Evolutionary conservation across 2,888 invertebrate genomes (phyloP), one percentile per base, ranked within the genome.

Genomic region (Erebia epiphron): DNA sequence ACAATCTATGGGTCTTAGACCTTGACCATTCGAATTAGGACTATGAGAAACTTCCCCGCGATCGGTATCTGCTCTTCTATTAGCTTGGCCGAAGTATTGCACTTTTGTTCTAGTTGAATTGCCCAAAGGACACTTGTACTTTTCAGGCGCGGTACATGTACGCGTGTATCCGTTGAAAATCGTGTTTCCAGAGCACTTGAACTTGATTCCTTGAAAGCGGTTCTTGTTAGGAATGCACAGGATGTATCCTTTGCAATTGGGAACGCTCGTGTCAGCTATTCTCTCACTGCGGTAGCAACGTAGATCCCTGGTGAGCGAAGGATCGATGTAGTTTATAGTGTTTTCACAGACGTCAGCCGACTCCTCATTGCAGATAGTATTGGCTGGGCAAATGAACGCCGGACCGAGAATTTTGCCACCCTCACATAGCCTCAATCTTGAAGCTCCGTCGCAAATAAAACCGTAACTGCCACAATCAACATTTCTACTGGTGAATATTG

Each of bases 221-320:
- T 86, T 87, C 73, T 87, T 90, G 75, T 90, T 92, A 0, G 90
- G 86, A 26, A 93, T 89, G 75, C 93, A 93, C 0, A 93, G 80
- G 56, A 93, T 92, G 76, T 93, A 93, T 9, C 92, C 92, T 79
- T 93, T 93, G 78, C 93, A 93, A 4, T 84, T 87, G 0, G 90
- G 86, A 0, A 92, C 89, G 68, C 79, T 89, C 0, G 91, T 87
- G 70, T 93, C 93, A 0, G 89, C 90, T 10, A 93, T 84, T 72
- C 93, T 85, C 77, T 93, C 91, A 71, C 89, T 87, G 65, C 87
- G 85, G 49, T 85, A 83, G 69, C 92, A 92, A 11, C 85, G 83
- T 2, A 91, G 77, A 13, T 80, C 83, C 71, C 83, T 85, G 1
- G 84, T 86, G 35, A 91, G 74, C 0, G 82, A 73, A 1, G 91